These are phyloP conservation scores for Aquatica leii DNA, from an alignment of 2,888 invertebrate species.

Conservation along the genomic window DNA sequence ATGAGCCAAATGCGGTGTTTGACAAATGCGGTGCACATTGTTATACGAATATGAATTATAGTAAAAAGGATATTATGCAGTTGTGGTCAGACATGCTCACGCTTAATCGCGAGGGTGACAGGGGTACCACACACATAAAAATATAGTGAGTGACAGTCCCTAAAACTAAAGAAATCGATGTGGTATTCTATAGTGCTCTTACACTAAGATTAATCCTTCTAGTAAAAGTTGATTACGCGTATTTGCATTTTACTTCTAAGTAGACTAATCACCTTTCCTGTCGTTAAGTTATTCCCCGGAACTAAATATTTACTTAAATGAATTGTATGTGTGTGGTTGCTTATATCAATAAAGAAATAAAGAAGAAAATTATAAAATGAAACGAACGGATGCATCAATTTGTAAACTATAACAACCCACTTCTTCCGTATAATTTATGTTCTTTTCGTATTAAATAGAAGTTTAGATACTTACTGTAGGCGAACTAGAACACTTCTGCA, in stretches of 20 bases:
- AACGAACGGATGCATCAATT: constrained; percentile 12
- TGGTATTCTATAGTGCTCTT: constrained; percentile 28
- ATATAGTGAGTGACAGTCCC: constrained; percentile 37
- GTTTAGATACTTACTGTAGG: constrained; percentile 24
- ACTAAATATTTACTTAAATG: constrained; percentile 6
- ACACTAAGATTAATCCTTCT: constrained; percentile 16
- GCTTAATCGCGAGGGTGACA: constrained; percentile 32
- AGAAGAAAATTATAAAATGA: constrained; percentile 11
- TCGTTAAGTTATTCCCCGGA: constrained; percentile 2
- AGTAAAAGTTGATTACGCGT: too few relatives aligned
- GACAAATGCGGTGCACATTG: constrained; percentile 19
- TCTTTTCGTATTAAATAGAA: too few relatives aligned
- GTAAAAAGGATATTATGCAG: constrained; percentile 19
- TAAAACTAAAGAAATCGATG: constrained; percentile 38
- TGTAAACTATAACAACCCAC: neutral
- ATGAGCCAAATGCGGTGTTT: constrained; percentile 5
- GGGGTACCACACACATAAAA: constrained; percentile 36
- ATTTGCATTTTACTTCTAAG: neutral
- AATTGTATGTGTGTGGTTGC: constrained; percentile 12
- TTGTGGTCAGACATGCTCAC: constrained; percentile 31
- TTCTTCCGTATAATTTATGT: too few relatives aligned
- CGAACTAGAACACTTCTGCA: constrained; percentile 36
- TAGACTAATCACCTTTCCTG: neutral
- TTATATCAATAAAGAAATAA: constrained; percentile 1
- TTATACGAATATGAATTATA: constrained; percentile 24